Conservation (phyloP, 2,113 vertebrate genomes). For the Epinephelus cyanopodus region DNA sequence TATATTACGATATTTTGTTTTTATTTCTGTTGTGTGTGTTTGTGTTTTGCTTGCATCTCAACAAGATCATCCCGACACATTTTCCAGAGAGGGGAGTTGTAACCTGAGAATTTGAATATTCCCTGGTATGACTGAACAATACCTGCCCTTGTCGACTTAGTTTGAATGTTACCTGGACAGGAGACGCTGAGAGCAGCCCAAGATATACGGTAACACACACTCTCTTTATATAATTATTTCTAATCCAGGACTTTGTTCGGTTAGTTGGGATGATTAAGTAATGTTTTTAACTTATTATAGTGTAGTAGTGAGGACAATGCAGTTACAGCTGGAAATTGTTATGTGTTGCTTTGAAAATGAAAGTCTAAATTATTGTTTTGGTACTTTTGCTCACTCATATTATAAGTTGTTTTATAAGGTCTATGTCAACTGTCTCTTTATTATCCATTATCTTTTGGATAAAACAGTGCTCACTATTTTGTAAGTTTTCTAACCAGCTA, state of each 20-base stretch:
- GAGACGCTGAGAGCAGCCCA: conserved; percentile 1
- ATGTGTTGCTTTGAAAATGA: too few species aligned
- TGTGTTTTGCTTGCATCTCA: not conserved
- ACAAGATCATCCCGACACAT: too few species aligned
- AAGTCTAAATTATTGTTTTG: not conserved
- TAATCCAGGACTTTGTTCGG: not conserved
- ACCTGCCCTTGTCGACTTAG: conserved; percentile 10
- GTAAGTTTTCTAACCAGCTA: not conserved
- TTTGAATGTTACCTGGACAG: conserved; percentile 6
- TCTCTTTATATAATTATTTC: not conserved
- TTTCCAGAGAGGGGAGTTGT: not conserved
- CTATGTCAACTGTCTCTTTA: not conserved
- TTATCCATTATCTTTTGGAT: not conserved
- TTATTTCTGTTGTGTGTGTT: not conserved
- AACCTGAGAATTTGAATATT: conserved; percentile 70
- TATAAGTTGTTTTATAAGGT: not conserved
- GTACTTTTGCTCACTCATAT: not conserved
- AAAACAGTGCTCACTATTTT: not conserved
- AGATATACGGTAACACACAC: conserved; percentile 21
- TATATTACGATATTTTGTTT: not conserved
- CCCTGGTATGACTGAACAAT: conserved; percentile 25
- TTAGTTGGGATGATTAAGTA: not conserved
- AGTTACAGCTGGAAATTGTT: not conserved
- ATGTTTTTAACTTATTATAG: not conserved
- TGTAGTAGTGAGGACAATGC: not conserved